These are phyloP conservation scores for Ormia ochracea DNA, from an alignment of 2,888 invertebrate species.

Conservation along the genomic window DNA sequence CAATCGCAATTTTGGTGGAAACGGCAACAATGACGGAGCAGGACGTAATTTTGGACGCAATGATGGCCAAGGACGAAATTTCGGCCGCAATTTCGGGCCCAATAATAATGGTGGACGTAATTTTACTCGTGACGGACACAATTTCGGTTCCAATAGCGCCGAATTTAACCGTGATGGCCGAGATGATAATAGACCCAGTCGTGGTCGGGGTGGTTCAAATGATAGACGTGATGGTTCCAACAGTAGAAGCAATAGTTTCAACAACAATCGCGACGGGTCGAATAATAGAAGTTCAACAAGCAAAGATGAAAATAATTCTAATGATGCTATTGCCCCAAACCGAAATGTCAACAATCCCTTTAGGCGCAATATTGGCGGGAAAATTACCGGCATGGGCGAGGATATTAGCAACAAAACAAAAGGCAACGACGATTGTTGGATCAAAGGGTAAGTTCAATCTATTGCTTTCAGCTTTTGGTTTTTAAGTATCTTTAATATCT, in stretches of 20 bases:
- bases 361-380: conserved; percentile 65
- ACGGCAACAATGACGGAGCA: conserved; percentile 23
- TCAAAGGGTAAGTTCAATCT: conserved; percentile 51
- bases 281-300: conserved; percentile 5
- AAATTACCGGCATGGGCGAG: conserved; percentile 56
- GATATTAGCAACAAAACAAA: not conserved
- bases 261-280: conserved; percentile 24
- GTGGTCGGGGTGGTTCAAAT: conserved; percentile 39
- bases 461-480: not conserved
- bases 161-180: conserved; percentile 33
- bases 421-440: conserved; percentile 15
- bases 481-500: not conserved
- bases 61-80: conserved; percentile 31
- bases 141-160: conserved; percentile 52
- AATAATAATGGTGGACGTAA: no score
- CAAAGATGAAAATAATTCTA: conserved; percentile 34
- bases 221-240: conserved; percentile 38
- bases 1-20: conserved; percentile 12
- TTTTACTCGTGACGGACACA: conserved; percentile 58
- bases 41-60: conserved; percentile 55
- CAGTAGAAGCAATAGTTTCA: conserved; percentile 10
- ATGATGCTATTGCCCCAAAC: conserved; percentile 5
- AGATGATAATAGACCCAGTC: conserved; percentile 38
- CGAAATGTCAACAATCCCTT: conserved; percentile 68
- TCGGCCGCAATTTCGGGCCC: conserved; percentile 32